These are phyloP conservation scores for Suillia variegata DNA, from an alignment of 2,888 invertebrate genomes.

Conservation along the genomic window DNA sequence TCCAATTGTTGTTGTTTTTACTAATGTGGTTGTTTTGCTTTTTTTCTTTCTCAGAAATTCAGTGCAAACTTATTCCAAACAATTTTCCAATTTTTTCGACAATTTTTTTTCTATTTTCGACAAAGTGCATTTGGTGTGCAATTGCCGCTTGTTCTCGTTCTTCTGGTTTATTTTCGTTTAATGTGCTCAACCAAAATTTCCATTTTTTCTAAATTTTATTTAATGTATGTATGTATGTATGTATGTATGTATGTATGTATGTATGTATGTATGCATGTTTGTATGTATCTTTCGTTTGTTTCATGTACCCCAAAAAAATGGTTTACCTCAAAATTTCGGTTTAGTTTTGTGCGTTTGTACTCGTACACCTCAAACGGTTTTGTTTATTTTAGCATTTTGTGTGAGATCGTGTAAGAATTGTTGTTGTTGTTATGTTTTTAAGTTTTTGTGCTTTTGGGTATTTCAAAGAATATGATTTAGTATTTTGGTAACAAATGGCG, in stretches of 20 bases:
- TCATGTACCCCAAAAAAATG: neutral
- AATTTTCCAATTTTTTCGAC: neutral
- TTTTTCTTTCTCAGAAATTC: constrained; percentile 4
- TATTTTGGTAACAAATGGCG: neutral
- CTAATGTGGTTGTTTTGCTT: too few relatives aligned
- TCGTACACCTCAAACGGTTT: neutral
- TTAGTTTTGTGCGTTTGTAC: neutral
- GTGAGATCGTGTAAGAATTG: neutral
- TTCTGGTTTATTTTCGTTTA: neutral
- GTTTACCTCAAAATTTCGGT: constrained; percentile 1
- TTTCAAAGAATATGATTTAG: neutral
- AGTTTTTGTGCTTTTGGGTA: too few relatives aligned
- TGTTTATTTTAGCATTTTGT: neutral
- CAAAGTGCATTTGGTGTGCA: neutral
- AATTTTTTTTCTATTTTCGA: neutral
- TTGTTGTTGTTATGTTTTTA: neutral
- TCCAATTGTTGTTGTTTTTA: too few relatives aligned
- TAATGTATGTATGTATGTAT: too few relatives aligned
- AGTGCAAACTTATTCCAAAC: constrained; percentile 7
- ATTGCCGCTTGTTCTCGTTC: too few relatives aligned
- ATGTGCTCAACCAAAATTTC: neutral
- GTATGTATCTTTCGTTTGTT: neutral
- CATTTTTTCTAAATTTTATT: neutral
- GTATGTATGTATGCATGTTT: constrained; percentile 16
- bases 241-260: constrained; percentile 1